Percentiles rank a stretch among this genome's conserved stretches.
phyloP scores from a whole-genome alignment of 2,797 vertebrate species.

The Staurois parvus region DNA sequence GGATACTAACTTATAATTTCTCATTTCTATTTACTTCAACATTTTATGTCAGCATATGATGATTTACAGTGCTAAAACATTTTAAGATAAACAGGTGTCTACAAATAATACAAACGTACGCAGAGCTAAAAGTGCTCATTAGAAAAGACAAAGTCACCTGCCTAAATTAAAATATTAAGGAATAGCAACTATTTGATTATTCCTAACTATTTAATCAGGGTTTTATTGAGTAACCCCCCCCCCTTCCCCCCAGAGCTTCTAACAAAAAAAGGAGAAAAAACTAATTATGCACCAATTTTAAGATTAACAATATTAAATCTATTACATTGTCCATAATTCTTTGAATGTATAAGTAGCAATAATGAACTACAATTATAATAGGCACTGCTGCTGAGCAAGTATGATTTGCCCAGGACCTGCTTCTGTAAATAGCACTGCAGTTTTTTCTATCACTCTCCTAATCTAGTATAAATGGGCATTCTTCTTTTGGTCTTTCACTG shows the following conservation, averaged over 20 bases:
- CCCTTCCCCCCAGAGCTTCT: neutral
- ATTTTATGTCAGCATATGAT: too few relatives aligned
- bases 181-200: slow-evolving; percentile 33
- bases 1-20: too few relatives aligned
- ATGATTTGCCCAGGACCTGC: slow-evolving; percentile 84
- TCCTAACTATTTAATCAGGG: slow-evolving; percentile 9
- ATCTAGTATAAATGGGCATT: slow-evolving; percentile 95
- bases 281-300: slow-evolving; percentile 87
- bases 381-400: slow-evolving; percentile 81
- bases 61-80: too few relatives aligned
- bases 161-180: slow-evolving; percentile 1
- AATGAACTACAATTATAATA: slow-evolving; percentile 88
- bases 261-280: slow-evolving; percentile 65
- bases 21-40: too few relatives aligned
- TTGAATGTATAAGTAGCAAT: slow-evolving; percentile 83
- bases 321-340: slow-evolving; percentile 83
- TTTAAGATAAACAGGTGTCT: too few relatives aligned
- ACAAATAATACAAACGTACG: too few relatives aligned
- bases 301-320: slow-evolving; percentile 88
- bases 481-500: slow-evolving; percentile 91
- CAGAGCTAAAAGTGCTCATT: neutral
- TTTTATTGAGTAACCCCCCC: slow-evolving; percentile 24
- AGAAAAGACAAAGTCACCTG: neutral
- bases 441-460: slow-evolving; percentile 86
- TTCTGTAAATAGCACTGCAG: slow-evolving; percentile 92